Conservation (phyloP, 37 sponge, comb jelly and placozoan species). For the Beroe forskalii region DNA sequence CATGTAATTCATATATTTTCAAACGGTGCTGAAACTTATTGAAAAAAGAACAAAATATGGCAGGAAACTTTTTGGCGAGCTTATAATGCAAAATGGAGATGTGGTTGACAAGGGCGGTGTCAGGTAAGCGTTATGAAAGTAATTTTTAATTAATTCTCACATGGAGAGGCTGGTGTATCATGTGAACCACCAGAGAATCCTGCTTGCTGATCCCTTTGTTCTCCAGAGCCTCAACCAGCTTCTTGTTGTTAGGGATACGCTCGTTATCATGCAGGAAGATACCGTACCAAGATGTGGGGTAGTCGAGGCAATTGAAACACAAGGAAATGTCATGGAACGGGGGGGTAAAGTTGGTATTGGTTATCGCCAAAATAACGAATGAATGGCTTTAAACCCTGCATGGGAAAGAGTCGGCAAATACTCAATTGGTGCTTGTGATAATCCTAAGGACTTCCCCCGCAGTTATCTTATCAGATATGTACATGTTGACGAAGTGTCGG, state of each 20-base stretch:
- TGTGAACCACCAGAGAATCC: conserved; percentile 82
- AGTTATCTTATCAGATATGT: conserved; percentile 55
- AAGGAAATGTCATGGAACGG: background rate
- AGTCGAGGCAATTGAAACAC: conserved; percentile 79
- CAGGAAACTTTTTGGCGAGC: too few species aligned
- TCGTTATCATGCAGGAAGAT: conserved; percentile 82
- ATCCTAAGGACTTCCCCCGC: conserved; percentile 43
- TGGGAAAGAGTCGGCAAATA: too few species aligned
- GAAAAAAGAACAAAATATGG: too few species aligned
- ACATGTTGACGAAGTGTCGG: conserved; percentile 53
- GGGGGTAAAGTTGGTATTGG: too few species aligned
- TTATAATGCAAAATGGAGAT: too few species aligned
- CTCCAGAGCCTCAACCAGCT: conserved; percentile 84
- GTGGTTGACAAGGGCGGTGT: too few species aligned
- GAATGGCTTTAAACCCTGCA: too few species aligned
- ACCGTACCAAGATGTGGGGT: conserved; percentile 82
- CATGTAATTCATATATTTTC: too few species aligned
- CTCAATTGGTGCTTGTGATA: conserved; percentile 49
- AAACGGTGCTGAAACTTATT: too few species aligned
- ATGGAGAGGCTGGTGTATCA: conserved; percentile 72
- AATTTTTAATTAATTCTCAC: conserved; percentile 69
- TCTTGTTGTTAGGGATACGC: conserved; percentile 68
- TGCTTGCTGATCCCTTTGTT: conserved; percentile 64
- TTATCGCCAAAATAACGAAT: too few species aligned
- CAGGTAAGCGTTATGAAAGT: too few species aligned